Conservation (phyloP, 1,140 invertebrate genomes). For the Ctenoplectra terminalis region DNA sequence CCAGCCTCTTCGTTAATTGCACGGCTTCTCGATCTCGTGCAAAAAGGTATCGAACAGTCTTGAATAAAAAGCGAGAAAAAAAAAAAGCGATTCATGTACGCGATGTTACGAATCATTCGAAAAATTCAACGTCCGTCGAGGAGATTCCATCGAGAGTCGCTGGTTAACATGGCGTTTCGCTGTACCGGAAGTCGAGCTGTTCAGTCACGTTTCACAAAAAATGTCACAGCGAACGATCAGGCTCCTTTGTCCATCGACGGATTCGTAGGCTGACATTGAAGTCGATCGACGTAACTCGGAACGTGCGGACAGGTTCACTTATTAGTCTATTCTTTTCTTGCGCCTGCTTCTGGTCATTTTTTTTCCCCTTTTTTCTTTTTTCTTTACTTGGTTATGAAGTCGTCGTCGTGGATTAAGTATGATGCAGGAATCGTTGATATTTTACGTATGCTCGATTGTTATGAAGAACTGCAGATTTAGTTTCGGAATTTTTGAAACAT, state of each 20-base stretch:
- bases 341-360: background rate
- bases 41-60: too few relatives aligned
- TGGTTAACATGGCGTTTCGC: background rate
- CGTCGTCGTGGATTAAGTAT: background rate
- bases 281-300: slow-evolving; percentile 19
- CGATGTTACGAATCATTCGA: background rate
- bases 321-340: slow-evolving; percentile 23
- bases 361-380: too few relatives aligned
- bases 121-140: background rate
- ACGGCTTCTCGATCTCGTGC: too few relatives aligned
- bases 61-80: background rate
- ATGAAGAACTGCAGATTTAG: too few relatives aligned
- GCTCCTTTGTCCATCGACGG: slow-evolving; percentile 17
- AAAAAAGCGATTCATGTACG: background rate
- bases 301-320: background rate
- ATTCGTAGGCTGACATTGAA: slow-evolving; percentile 43
- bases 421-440: background rate
- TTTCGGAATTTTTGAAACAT: too few relatives aligned
- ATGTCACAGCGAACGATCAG: slow-evolving; percentile 10
- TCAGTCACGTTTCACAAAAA: slow-evolving; percentile 32
- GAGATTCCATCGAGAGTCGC: background rate
- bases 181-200: background rate
- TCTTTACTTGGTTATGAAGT: background rate
- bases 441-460: background rate
- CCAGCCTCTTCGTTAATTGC: background rate